phyloP scores from a whole-genome alignment of 2,888 invertebrate genomes.

The Alcis repandata region DNA sequence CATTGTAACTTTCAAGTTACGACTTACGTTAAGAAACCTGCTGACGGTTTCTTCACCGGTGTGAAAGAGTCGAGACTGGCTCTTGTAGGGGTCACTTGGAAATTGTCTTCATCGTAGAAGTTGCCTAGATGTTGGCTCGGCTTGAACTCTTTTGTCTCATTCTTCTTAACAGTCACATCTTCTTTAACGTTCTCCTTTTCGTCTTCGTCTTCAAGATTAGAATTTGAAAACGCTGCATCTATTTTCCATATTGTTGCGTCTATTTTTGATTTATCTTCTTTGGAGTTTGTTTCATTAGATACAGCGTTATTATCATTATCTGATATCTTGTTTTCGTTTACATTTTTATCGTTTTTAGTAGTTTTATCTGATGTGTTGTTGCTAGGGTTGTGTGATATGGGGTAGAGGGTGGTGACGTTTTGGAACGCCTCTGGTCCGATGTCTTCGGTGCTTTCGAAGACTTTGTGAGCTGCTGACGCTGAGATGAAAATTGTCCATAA shows the following conservation, averaged over 20 bases:
- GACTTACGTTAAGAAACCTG: slow-evolving; percentile 62
- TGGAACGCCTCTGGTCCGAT: slow-evolving; percentile 47
- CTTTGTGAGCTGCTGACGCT: slow-evolving; percentile 50
- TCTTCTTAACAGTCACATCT: slow-evolving; percentile 51
- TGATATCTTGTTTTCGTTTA: slow-evolving; percentile 26
- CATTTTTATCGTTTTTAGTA: slow-evolving; percentile 17
- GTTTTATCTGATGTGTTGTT: slow-evolving; percentile 29
- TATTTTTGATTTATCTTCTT: slow-evolving; percentile 41
- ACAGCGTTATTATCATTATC: slow-evolving; percentile 16
- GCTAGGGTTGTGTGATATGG: slow-evolving; percentile 46
- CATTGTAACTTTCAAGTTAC: slow-evolving; percentile 25
- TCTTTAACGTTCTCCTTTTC: slow-evolving; percentile 49
- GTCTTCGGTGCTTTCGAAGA: slow-evolving; percentile 57
- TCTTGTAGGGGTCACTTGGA: slow-evolving; percentile 51
- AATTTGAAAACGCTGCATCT: slow-evolving; percentile 61
- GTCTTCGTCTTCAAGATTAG: slow-evolving; percentile 51
- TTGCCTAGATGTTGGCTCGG: slow-evolving; percentile 84
- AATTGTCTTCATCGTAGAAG: slow-evolving; percentile 74
- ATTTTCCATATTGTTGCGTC: slow-evolving; percentile 65
- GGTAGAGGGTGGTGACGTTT: slow-evolving; percentile 72
- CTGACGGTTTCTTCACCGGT: slow-evolving; percentile 59
- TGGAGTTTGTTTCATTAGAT: slow-evolving; percentile 32
- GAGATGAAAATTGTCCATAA: slow-evolving; percentile 56
- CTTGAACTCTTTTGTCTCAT: slow-evolving; percentile 70
- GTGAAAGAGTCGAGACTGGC: slow-evolving; percentile 50